Evolutionary conservation across 2,888 invertebrate genomes (phyloP), one percentile per base, ranked within the genome.

Genomic region (Diachrysia chrysitis): DNA sequence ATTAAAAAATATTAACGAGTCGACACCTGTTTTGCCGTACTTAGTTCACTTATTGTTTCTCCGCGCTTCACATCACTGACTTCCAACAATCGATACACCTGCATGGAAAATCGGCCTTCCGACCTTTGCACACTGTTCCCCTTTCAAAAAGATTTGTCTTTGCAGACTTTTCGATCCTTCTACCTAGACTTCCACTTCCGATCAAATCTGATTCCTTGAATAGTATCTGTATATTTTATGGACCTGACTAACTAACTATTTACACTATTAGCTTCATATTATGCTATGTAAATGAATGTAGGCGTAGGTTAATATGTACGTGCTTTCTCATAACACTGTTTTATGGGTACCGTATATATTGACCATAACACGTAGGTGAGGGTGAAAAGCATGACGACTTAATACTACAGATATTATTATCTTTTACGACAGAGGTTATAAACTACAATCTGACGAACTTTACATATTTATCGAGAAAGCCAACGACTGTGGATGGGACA

Each of bases 31-130:
- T 62, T 57, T 56, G 53, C 60, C 46, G 59, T 69, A 66, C 71
- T 69, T 68, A 57, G 69, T 79, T 73, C 60, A 56, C 29, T 71
- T 64, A 73, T 74, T 77, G 78, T 68, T 64, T 70, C 54, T 56
- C 17, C 46, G 29, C 70, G 76, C 74, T 70, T 56, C 79, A 73
- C 73, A 42, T 60, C 73, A 62, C 61, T 74, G 68, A 10, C 56
- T 66, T 7, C 51, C 46, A 62, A 69, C 74, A 79, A 77, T 73
- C 66, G 21, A 21, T 55, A 73, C 80, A 84, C 82, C 79, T 81
- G 83, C 76, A 64, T 73, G 60, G 29, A 63, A 61, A 82, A 84
- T 80, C 66, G 74, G 59, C 54, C 66, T 76, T 65, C 60, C 73
- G 78, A 79, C 65, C 63, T 66, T 54, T 56, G 12, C 12, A 37